Percentiles rank a stretch among this genome's conserved stretches.
These are phyloP conservation scores for Campoletis sonorensis DNA, from an alignment of 1,140 invertebrate species.

Conservation along the genomic window DNA sequence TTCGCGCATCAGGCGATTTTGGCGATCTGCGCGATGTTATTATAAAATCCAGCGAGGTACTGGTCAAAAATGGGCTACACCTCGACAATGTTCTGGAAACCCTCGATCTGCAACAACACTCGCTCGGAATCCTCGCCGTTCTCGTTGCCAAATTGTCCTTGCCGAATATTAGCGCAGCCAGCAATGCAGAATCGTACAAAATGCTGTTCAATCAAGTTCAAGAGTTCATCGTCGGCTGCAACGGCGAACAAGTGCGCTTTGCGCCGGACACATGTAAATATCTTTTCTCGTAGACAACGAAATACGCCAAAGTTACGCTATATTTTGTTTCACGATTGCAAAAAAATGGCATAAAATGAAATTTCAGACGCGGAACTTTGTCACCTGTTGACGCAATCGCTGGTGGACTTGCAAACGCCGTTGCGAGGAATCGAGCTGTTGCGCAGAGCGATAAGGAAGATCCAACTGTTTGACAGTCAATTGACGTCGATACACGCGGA, in stretches of 20 bases:
- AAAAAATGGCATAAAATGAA: too few relatives aligned
- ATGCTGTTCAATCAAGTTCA: slow-evolving; percentile 82
- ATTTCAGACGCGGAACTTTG: slow-evolving; percentile 90
- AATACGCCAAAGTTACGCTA: too few relatives aligned
- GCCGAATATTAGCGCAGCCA: slow-evolving; percentile 68
- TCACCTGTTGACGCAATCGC: slow-evolving; percentile 86
- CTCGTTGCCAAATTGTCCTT: slow-evolving; percentile 85
- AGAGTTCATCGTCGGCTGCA: slow-evolving; percentile 90
- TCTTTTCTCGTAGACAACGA: too few relatives aligned
- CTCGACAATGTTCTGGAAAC: slow-evolving; percentile 93
- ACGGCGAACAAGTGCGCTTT: slow-evolving; percentile 91
- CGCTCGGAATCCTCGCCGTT: slow-evolving; percentile 90
- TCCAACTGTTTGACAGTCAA: slow-evolving; percentile 91
- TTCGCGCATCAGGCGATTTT: slow-evolving; percentile 84
- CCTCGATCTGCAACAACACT: slow-evolving; percentile 92
- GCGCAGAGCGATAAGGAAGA: slow-evolving; percentile 90
- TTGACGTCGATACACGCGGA: slow-evolving; percentile 96
- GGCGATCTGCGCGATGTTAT: slow-evolving; percentile 88
- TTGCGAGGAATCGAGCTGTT: slow-evolving; percentile 91
- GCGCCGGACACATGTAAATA: slow-evolving; percentile 90
- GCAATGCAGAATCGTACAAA: slow-evolving; percentile 74
- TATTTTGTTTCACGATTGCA: background rate
- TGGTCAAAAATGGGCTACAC: slow-evolving; percentile 89
- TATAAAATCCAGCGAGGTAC: slow-evolving; percentile 86
- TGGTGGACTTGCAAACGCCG: slow-evolving; percentile 87